Evolutionary conservation across 2,113 vertebrate species (phyloP).

Genomic region (Phrynosoma platyrhinos): DNA sequence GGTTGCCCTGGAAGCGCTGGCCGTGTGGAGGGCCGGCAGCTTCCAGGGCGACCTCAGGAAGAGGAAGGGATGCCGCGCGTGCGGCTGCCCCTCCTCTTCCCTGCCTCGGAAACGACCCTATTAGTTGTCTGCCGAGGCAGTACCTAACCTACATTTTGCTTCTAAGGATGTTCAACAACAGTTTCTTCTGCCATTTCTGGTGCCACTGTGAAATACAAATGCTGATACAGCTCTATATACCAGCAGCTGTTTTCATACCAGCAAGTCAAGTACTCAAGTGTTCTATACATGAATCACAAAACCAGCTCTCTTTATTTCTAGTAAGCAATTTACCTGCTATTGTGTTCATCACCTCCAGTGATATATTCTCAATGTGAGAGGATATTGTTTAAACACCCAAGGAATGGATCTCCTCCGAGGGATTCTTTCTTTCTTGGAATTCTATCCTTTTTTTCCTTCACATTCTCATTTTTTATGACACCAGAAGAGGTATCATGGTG

Average conservation of each 20-base stretch:
- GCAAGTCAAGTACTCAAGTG: neutral
- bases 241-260: neutral
- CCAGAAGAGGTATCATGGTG: neutral
- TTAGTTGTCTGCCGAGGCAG: no score
- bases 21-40: no score
- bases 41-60: no score
- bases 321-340: neutral
- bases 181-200: neutral
- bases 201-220: no score
- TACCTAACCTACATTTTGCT: neutral
- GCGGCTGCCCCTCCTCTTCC: no score
- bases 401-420: neutral
- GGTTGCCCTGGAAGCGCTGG: no score
- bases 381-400: neutral
- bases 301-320: neutral
- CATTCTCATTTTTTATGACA: neutral
- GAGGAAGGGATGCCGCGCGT: no score
- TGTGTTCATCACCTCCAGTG: neutral
- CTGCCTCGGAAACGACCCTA: no score
- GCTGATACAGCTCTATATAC: neutral
- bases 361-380: neutral
- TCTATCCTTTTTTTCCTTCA: neutral
- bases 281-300: neutral
- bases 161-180: neutral
- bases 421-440: neutral